A percentile compares a stretch with the other conserved stretches of the same genome.
These are phyloP conservation scores for Copidosoma aretas DNA, from an alignment of 2,888 invertebrate genomes.

Conservation along the genomic window DNA sequence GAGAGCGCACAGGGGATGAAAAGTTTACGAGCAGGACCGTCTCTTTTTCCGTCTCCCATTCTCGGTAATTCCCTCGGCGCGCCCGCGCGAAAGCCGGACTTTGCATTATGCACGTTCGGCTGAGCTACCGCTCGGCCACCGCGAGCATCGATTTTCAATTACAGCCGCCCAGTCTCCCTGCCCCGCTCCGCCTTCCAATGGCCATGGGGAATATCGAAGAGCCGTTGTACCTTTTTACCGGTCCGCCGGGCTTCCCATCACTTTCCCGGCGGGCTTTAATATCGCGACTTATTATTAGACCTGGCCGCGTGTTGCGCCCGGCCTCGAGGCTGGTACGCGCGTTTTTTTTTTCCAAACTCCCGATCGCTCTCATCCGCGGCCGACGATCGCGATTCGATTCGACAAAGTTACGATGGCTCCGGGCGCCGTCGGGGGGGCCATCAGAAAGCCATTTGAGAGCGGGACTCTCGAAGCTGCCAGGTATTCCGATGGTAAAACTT, in stretches of 20 bases:
- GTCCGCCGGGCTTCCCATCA: neutral
- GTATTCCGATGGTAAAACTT: too few species aligned
- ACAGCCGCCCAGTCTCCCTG: slow-evolving; percentile 7
- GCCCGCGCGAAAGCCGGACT: neutral
- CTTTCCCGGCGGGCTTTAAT: neutral
- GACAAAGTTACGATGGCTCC: too few species aligned
- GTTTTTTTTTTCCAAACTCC: too few species aligned
- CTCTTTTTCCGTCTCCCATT: slow-evolving; percentile 1
- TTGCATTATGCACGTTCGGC: slow-evolving; percentile 24
- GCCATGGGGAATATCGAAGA: too few species aligned
- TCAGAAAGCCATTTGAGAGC: too few species aligned
- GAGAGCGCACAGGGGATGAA: slow-evolving; percentile 23
- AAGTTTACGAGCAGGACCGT: slow-evolving; percentile 32
- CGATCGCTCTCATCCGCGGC: too few species aligned
- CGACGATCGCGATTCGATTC: too few species aligned
- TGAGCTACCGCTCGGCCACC: slow-evolving; percentile 4
- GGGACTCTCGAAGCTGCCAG: too few species aligned
- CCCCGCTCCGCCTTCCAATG: neutral
- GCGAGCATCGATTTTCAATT: slow-evolving; percentile 39
- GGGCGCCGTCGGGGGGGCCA: too few species aligned
- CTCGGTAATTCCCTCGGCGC: slow-evolving; percentile 2
- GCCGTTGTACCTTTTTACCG: neutral
- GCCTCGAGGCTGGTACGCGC: too few species aligned
- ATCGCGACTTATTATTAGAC: neutral
- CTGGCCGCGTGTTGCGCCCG: too few species aligned